Conservation (phyloP, 2,888 invertebrate genomes). For the Neocrepidodera transversa region DNA sequence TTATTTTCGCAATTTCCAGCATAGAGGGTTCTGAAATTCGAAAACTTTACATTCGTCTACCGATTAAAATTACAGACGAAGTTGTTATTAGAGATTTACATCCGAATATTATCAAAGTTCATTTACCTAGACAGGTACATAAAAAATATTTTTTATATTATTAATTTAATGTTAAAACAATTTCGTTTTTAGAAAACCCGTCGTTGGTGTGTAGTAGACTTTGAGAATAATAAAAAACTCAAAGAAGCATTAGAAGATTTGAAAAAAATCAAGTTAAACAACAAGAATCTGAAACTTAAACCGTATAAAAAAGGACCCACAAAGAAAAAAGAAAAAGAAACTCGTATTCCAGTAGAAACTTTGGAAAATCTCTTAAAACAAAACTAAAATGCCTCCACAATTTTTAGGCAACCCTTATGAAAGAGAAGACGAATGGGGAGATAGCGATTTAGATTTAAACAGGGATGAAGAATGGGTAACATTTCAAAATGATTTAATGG, state of each 20-base stretch:
- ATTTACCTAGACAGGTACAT: constrained; percentile 52
- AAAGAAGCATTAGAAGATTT: constrained; percentile 40
- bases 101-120: constrained; percentile 50
- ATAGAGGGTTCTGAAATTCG: constrained; percentile 38
- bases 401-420: constrained; percentile 45
- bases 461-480: constrained; percentile 33
- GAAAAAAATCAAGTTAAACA: constrained; percentile 45
- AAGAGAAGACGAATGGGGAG: constrained; percentile 33
- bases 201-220: constrained; percentile 50
- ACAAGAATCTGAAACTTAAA: constrained; percentile 43
- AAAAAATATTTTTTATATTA: background rate
- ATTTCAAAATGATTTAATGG: constrained; percentile 25
- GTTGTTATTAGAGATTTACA: constrained; percentile 51
- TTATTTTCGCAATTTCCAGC: constrained; percentile 37
- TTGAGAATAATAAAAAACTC: constrained; percentile 42
- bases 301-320: constrained; percentile 23
- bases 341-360: constrained; percentile 8
- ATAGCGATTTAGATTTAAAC: constrained; percentile 35
- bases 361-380: constrained; percentile 34
- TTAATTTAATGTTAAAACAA: constrained; percentile 12
- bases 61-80: constrained; percentile 50
- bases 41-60: constrained; percentile 52
- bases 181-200: constrained; percentile 50
- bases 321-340: constrained; percentile 16
- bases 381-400: constrained; percentile 40